These are phyloP conservation scores for Tenthredo mesomela DNA, from an alignment of 2,888 invertebrate genomes.

Conservation along the genomic window DNA sequence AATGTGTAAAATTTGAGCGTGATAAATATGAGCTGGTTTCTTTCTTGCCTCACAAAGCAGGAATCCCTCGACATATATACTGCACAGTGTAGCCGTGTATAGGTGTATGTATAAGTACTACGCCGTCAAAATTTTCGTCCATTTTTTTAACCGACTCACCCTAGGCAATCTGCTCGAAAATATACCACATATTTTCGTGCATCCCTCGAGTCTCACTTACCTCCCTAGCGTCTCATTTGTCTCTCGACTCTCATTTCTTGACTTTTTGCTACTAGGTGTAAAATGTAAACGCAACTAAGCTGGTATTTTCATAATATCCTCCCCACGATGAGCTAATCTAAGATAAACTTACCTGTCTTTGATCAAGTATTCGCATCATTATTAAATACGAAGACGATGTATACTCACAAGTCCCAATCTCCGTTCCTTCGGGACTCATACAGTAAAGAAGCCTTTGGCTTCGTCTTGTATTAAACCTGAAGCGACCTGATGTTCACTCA, in stretches of 20 bases:
- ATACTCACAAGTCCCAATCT: slow-evolving; percentile 2
- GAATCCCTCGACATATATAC: slow-evolving; percentile 37
- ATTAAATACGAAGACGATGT: background rate
- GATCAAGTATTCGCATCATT: slow-evolving; percentile 3
- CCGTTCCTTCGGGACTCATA: background rate
- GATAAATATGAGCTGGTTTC: slow-evolving; percentile 44
- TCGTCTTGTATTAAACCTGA: slow-evolving; percentile 10
- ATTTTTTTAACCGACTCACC: background rate
- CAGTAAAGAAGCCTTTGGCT: background rate
- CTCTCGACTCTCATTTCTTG: slow-evolving; percentile 17
- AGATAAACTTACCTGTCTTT: background rate
- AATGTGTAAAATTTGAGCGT: slow-evolving; percentile 50
- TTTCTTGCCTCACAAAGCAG: slow-evolving; percentile 37
- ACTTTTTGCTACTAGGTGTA: background rate
- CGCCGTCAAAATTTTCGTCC: slow-evolving; percentile 15
- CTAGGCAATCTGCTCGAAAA: slow-evolving; percentile 37
- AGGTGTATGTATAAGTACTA: background rate
- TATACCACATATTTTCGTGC: background rate
- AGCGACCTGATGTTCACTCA: slow-evolving; percentile 19
- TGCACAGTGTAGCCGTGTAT: background rate
- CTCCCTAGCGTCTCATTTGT: slow-evolving; percentile 2
- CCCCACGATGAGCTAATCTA: background rate
- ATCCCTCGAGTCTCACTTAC: background rate
- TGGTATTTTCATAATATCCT: background rate
- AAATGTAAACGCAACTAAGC: background rate